Evolutionary conservation across 2,113 vertebrate species (phyloP).

Genomic region (Pleuronectes platessa): DNA sequence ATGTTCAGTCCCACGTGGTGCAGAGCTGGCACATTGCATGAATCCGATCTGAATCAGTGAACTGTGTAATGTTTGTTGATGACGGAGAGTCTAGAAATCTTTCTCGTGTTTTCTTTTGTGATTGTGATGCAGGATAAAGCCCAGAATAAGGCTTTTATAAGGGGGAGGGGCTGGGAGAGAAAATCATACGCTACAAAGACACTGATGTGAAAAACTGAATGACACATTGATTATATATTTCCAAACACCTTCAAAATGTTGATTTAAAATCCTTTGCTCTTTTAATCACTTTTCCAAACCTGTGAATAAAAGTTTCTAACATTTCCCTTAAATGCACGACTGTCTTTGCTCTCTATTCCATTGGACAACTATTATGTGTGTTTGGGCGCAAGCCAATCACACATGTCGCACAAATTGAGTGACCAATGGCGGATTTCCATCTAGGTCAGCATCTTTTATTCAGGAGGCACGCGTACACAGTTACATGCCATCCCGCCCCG

Average conservation of each 20-base stretch:
- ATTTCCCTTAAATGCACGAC: neutral
- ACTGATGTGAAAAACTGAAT: neutral
- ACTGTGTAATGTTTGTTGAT: conserved; percentile 57
- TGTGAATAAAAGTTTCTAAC: neutral
- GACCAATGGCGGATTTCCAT: conserved; percentile 81
- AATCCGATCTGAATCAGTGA: conserved; percentile 61
- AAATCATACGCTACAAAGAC: conserved; percentile 10
- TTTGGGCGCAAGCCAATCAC: conserved; percentile 69
- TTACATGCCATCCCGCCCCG: conserved; percentile 77
- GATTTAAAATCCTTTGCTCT: neutral
- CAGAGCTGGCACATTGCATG: conserved; percentile 47
- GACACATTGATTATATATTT: neutral
- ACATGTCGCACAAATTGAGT: conserved; percentile 78
- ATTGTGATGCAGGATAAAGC: conserved; percentile 26
- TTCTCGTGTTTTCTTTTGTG: conserved; percentile 42
- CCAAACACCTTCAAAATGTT: neutral
- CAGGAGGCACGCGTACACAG: conserved; percentile 78
- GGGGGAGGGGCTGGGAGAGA: neutral
- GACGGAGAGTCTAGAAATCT: conserved; percentile 40
- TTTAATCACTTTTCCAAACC: neutral
- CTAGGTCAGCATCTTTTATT: conserved; percentile 84
- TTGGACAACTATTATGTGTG: conserved; percentile 32
- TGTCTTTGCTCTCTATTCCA: neutral
- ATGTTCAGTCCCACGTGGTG: conserved; percentile 69
- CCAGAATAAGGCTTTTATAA: neutral